phyloP scores from a whole-genome alignment of 2,888 invertebrate species.

The Nebria salina region DNA sequence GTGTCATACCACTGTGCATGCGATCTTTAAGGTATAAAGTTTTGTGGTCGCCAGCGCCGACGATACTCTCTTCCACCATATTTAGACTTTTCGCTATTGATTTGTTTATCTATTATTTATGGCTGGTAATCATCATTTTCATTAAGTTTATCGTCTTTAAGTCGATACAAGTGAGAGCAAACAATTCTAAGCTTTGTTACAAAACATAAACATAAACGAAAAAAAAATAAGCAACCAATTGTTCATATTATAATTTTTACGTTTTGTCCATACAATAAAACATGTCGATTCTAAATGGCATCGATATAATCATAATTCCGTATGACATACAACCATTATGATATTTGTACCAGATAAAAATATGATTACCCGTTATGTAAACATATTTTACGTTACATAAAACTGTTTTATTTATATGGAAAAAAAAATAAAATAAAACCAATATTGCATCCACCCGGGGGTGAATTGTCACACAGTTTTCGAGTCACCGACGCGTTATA shows the following conservation, averaged over 20 bases:
- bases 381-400: neutral
- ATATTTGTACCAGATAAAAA: neutral
- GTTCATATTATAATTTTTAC: too few species aligned
- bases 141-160: conserved; percentile 29
- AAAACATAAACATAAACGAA: too few species aligned
- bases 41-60: conserved; percentile 10
- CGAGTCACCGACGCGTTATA: neutral
- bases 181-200: too few species aligned
- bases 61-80: conserved; percentile 24
- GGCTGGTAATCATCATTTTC: conserved; percentile 49
- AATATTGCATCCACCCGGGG: neutral
- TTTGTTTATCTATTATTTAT: conserved; percentile 48
- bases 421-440: neutral
- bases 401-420: neutral
- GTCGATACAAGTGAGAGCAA: too few species aligned
- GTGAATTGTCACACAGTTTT: conserved; percentile 54
- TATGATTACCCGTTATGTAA: neutral
- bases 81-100: conserved; percentile 42
- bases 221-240: too few species aligned
- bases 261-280: too few species aligned
- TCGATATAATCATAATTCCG: neutral
- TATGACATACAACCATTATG: neutral
- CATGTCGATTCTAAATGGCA: too few species aligned
- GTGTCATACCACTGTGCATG: conserved; percentile 49
- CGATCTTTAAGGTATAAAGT: conserved; percentile 48